Base-by-base conservation (phyloP, 2,888 invertebrate genomes). In the Candidula unifasciata region DNA sequence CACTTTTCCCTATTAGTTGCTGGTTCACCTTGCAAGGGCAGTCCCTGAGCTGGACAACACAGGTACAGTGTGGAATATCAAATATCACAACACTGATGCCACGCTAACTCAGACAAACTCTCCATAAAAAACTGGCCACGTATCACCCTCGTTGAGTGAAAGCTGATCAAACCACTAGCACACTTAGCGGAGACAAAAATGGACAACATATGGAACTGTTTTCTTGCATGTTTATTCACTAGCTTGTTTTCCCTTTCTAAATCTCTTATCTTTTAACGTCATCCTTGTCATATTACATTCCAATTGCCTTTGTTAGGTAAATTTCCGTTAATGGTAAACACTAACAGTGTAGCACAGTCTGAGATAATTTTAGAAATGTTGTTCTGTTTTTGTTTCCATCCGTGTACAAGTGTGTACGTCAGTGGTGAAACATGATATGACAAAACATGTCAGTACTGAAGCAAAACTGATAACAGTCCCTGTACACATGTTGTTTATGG, bases 141-240 rank as follows among this genome's bases (percentile, higher is more conserved):
- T 73, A 73, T 73, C 52, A 21, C 13, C 5, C 8, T 73, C 52
- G 27, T 13, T 44, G 21, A 73, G 73, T 73, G 73, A n/a, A 44
- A 10, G n/a, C 73, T 73, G 73, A 73, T 73, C 73, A 73, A 44
- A 44, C 10, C 73, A n/a, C n/a, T n/a, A 44, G 16, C 52, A n/a
- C 5, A 24, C 35, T 44, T n/a, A 16, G n/a, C 24, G 8, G 18
- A 35, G 27, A 30, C 66, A 24, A 21, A 69, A 16, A 60, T 60
- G 24, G 21, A 60, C 60, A 60, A 60, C 60, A 60, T 69, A 18
- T 37, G 37, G 21, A 35, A 69, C 0, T 69, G 69, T 69, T 69
- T 69, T n/a, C n/a, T 35, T 69, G 21, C 35, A 35, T 6, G 21
- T 69, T 37, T 69, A 5, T 0, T 69, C 6, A 69, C 35, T 6